Evolutionary conservation across 1,140 invertebrate species (phyloP).

Genomic region (Drosophila sucinea): DNA sequence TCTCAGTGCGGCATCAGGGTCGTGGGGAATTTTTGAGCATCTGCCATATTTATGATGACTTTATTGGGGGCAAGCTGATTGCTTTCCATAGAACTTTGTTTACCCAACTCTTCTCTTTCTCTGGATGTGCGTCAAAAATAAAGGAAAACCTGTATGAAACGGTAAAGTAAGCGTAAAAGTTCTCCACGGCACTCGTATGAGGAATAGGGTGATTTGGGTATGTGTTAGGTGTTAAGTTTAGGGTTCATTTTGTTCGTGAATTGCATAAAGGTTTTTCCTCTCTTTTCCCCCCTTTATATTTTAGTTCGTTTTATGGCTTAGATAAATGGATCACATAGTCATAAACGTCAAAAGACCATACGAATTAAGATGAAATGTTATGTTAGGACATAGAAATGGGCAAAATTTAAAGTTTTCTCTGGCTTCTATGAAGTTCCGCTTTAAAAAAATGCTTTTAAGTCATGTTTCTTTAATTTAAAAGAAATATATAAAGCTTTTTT

Average conservation of each 20-base stretch:
- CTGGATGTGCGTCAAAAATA: not conserved
- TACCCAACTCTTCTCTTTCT: conserved; percentile 13
- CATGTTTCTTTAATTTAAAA: no score
- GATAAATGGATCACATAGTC: conserved; percentile 5
- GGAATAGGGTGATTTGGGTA: no score
- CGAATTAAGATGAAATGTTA: conserved; percentile 1
- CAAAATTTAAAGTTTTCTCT: not conserved
- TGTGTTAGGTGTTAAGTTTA: conserved; percentile 39
- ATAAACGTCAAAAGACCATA: not conserved
- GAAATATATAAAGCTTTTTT: no score
- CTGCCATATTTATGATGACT: conserved; percentile 52
- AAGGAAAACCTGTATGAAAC: conserved; percentile 21
- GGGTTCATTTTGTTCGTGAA: conserved; percentile 17
- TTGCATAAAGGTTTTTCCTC: conserved; percentile 8
- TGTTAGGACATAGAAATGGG: not conserved
- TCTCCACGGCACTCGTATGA: not conserved
- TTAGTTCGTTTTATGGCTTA: conserved; percentile 3
- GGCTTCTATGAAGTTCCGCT: not conserved
- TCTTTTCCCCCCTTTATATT: not conserved
- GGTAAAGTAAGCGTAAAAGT: conserved; percentile 18
- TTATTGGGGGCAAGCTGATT: conserved; percentile 59
- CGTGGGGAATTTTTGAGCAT: conserved; percentile 28
- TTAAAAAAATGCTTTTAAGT: not conserved
- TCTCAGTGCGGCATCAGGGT: not conserved
- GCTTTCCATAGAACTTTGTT: conserved; percentile 26